These are phyloP conservation scores for Parauchenoglanis punctatus DNA, from an alignment of 2,797 vertebrate genomes.

Conservation along the genomic window DNA sequence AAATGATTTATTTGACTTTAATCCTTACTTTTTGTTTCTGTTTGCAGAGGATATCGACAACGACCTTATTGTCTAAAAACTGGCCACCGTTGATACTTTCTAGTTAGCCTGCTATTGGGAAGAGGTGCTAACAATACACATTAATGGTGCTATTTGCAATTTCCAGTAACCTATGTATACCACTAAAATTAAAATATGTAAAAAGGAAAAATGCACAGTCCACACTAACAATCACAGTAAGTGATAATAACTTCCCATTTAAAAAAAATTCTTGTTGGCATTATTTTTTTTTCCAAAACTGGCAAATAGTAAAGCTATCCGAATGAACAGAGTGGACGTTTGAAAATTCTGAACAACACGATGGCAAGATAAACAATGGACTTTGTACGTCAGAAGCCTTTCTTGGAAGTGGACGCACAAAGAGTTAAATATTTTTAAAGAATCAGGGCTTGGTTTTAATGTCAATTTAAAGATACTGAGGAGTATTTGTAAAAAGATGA, in stretches of 20 bases:
- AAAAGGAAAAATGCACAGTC: slow-evolving; percentile 68
- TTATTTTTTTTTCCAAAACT: slow-evolving; percentile 47
- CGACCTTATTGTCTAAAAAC: slow-evolving; percentile 90
- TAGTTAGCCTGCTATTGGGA: slow-evolving; percentile 74
- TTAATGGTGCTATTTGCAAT: slow-evolving; percentile 90
- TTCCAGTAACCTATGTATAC: slow-evolving; percentile 77
- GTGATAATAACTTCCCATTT: slow-evolving; percentile 56
- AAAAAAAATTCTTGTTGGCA: background rate
- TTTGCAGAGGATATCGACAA: slow-evolving; percentile 96
- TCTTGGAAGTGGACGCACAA: slow-evolving; percentile 55
- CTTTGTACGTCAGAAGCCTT: slow-evolving; percentile 55
- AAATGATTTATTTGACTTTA: slow-evolving; percentile 27
- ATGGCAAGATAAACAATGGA: slow-evolving; percentile 67
- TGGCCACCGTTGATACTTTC: slow-evolving; percentile 67
- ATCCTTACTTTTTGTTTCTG: slow-evolving; percentile 55
- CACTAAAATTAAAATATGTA: slow-evolving; percentile 73
- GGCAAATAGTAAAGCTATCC: slow-evolving; percentile 58
- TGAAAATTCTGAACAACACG: slow-evolving; percentile 53
- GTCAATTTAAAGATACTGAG: slow-evolving; percentile 61
- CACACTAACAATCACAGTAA: slow-evolving; percentile 65
- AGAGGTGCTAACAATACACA: slow-evolving; percentile 88
- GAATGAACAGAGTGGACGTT: slow-evolving; percentile 51
- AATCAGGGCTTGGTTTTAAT: slow-evolving; percentile 68
- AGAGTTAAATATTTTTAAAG: slow-evolving; percentile 59
- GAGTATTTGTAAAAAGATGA: slow-evolving; percentile 69